phyloP scores from a whole-genome alignment of 2,888 invertebrate species.

The Machimus rusticus region DNA sequence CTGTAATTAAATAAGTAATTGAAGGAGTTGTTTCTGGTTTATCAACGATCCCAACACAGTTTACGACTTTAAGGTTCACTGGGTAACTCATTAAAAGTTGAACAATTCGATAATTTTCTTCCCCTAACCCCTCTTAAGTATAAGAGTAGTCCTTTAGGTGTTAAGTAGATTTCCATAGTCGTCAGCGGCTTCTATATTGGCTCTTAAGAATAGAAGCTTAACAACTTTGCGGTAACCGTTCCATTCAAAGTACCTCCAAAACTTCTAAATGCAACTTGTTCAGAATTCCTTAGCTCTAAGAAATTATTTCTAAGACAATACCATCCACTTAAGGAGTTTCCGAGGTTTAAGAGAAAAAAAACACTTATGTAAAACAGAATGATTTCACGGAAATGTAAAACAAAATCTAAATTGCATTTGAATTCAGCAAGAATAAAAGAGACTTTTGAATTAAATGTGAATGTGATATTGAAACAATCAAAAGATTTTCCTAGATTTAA shows the following conservation, averaged over 20 bases:
- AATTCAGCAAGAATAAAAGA: no score
- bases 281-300: background rate
- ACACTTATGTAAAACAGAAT: background rate
- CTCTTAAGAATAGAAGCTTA: background rate
- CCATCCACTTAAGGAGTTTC: background rate
- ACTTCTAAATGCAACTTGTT: background rate
- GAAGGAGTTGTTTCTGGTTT: conserved; percentile 6
- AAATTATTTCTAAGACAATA: background rate
- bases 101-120: conserved; percentile 54
- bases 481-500: no score
- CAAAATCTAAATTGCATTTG: background rate
- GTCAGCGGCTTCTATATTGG: conserved; percentile 55
- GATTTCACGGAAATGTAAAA: background rate
- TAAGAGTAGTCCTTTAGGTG: conserved; percentile 56
- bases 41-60: conserved; percentile 54
- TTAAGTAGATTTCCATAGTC: background rate
- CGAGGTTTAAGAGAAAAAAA: background rate
- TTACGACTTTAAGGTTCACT: conserved; percentile 56
- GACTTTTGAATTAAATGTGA: no score
- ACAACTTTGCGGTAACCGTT: background rate
- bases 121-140: conserved; percentile 47
- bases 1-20: background rate
- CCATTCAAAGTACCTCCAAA: background rate
- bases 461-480: no score
- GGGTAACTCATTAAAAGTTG: conserved; percentile 52